phyloP scores from a whole-genome alignment of 2,888 invertebrate genomes.

The Heliconius ismenius region DNA sequence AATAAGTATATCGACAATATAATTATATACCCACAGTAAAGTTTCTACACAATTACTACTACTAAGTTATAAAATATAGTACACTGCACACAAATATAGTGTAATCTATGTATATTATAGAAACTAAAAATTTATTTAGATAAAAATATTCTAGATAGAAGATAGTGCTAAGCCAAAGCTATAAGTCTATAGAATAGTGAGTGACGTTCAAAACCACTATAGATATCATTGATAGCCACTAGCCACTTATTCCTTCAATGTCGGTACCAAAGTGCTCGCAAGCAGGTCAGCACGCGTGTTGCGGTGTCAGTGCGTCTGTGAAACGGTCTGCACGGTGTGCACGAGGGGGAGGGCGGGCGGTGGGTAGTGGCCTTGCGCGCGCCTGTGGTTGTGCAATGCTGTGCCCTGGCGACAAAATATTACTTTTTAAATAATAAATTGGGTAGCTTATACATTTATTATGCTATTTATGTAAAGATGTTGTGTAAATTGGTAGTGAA shows the following conservation, averaged over 20 bases:
- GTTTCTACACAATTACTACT: too few species aligned
- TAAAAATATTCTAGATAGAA: too few species aligned
- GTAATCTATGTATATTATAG: too few species aligned
- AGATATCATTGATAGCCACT: not conserved
- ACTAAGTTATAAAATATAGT: too few species aligned
- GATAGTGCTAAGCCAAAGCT: too few species aligned
- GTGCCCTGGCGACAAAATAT: constrained; percentile 63
- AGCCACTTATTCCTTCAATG: not conserved
- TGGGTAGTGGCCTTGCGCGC: constrained; percentile 82
- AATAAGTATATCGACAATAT: too few species aligned
- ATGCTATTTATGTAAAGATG: too few species aligned
- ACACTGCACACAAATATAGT: too few species aligned
- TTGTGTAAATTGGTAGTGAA: too few species aligned
- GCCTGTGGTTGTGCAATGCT: constrained; percentile 83
- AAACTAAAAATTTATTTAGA: too few species aligned
- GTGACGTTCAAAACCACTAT: not conserved
- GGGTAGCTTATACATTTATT: too few species aligned
- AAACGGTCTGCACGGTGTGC: constrained; percentile 48
- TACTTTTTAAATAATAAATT: not conserved
- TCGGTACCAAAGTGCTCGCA: not conserved
- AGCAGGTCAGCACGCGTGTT: not conserved
- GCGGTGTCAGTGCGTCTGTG: constrained; percentile 30
- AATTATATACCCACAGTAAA: too few species aligned
- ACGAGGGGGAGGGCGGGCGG: constrained; percentile 40
- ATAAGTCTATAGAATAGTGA: not conserved